These are phyloP conservation scores for Mobula hypostoma DNA, from an alignment of 2,113 vertebrate species.

Conservation along the genomic window DNA sequence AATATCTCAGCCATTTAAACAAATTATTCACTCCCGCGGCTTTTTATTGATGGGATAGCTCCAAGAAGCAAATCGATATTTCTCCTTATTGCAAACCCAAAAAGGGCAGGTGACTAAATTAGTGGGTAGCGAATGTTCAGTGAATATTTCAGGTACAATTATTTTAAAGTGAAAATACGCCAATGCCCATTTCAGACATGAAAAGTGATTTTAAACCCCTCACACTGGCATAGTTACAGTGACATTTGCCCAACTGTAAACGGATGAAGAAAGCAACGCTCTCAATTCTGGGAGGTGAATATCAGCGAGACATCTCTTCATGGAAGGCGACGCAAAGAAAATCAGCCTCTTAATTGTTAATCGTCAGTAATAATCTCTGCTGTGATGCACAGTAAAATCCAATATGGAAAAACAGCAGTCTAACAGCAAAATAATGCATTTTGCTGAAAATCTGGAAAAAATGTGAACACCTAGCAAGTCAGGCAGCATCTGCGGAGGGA, in stretches of 20 bases:
- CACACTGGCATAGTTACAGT: neutral
- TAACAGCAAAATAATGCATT: too few relatives aligned
- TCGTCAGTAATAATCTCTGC: neutral
- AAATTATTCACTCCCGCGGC: neutral
- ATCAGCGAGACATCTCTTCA: neutral
- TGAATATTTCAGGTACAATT: neutral
- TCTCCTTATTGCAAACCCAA: neutral
- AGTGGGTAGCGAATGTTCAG: neutral
- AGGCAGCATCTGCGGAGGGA: too few relatives aligned
- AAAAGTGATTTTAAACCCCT: neutral
- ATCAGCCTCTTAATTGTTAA: neutral
- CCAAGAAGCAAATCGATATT: neutral
- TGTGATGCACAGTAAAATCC: neutral
- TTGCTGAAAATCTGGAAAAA: too few relatives aligned
- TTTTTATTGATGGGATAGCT: neutral
- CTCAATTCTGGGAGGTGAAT: neutral
- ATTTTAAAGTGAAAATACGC: neutral
- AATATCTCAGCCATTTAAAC: too few relatives aligned
- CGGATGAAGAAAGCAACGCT: neutral
- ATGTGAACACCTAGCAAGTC: too few relatives aligned
- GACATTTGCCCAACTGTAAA: neutral
- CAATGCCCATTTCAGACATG: neutral
- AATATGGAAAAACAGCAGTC: too few relatives aligned
- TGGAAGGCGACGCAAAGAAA: neutral
- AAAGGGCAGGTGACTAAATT: neutral